Evolutionary conservation across 2,113 vertebrate genomes (phyloP).

Genomic region (Fregata magnificens): DNA sequence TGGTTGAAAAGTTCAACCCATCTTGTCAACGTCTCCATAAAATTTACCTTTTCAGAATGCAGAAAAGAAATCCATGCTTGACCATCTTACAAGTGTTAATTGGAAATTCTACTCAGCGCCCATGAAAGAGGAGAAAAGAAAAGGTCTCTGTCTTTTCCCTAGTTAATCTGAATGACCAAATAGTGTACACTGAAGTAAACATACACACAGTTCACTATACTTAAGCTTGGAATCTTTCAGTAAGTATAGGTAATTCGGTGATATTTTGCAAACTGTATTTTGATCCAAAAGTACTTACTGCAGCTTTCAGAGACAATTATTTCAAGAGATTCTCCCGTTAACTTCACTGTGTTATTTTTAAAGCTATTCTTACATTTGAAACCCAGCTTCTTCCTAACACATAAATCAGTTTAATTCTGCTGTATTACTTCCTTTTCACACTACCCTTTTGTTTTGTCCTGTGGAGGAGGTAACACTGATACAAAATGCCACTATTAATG

Average conservation of each 20-base stretch:
- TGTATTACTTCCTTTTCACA: not conserved
- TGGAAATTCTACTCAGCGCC: not conserved
- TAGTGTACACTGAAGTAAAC: not conserved
- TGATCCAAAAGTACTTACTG: not conserved
- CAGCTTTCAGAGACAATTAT: not conserved
- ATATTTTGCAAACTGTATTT: not conserved
- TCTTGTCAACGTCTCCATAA: not conserved
- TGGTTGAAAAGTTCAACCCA: not conserved
- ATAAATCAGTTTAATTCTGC: not conserved
- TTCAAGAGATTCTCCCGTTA: not conserved
- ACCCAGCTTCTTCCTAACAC: not conserved
- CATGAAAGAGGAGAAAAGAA: not conserved
- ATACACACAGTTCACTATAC: fast-evolving
- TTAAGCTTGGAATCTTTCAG: not conserved
- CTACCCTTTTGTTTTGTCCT: not conserved
- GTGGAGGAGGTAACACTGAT: not conserved
- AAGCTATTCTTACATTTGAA: not conserved
- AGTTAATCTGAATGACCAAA: not conserved
- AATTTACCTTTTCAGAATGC: not conserved
- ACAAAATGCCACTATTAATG: slow-evolving; percentile 4
- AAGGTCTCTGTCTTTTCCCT: not conserved
- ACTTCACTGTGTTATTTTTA: not conserved
- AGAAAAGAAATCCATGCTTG: not conserved
- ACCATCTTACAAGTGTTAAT: not conserved
- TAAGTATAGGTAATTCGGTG: not conserved